Base-by-base conservation (phyloP, 2,888 invertebrate species). In the Idaea biselata region DNA sequence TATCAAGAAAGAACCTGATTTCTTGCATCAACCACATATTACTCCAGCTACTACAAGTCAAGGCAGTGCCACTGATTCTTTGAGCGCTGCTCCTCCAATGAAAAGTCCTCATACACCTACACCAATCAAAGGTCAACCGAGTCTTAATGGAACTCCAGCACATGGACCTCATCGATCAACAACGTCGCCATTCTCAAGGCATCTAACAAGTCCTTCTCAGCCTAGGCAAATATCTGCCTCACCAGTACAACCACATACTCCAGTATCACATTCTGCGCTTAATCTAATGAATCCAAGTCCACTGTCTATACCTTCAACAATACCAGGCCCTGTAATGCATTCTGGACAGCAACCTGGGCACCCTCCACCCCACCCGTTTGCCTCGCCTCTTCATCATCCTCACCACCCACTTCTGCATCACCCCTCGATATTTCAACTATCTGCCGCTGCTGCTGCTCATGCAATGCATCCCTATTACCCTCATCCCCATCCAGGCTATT, bases 1-100 rank as follows among this genome's bases (percentile, higher is more conserved):
- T 74, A 96, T 96, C 67, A 96, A 96, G 81, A 96, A 96, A 72
- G 96, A 96, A 81, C 95, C 95, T 17, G 96, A 96, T 80, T 93
- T 88, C 79, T 84, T 83, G 78, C 93, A 91, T 72, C 91, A 90
- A 74, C 88, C 90, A 61, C 93, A 91, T 69, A 73, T 91, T n/a
- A 93, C 93, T 31, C 92, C 94, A 69, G 91, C 90, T 53, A 91
- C 93, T 60, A 83, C 93, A 25, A 93, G 91, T 68, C 88, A 94
- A 77, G 79, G 83, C 55, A 84, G 82, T 76, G 81, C 80, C 55
- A 81, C 86, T 61, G 94, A 94, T 5, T 83, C 87, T 17, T 71
- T 76, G n/a, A 86, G 88, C 62, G 90, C 94, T 31, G 87, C 93
- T 58, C 93, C 93, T 32, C 95, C 94, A 8, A 94, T 94, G 1